A percentile compares a stretch with the other conserved stretches of the same genome.
Evolutionary conservation across 1,140 invertebrate species (phyloP).

Genomic region (Pseudomyrmex pallidus): DNA sequence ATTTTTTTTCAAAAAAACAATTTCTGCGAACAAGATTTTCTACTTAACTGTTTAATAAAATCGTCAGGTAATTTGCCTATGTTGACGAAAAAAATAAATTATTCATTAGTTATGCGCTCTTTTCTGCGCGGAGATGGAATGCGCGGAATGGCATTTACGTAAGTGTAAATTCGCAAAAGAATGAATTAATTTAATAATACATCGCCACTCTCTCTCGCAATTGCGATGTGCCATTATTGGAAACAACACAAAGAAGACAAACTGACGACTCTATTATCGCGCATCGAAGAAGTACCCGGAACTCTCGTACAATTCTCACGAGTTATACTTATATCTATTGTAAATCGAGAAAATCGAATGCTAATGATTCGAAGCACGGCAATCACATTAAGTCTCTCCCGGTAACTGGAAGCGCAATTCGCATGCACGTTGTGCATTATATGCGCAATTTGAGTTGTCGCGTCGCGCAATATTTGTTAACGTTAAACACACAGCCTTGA

Average conservation of each 20-base stretch:
- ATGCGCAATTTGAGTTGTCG: not conserved
- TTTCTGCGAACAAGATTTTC: not conserved
- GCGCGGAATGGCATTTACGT: conserved; percentile 34
- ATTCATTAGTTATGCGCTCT: conserved; percentile 34
- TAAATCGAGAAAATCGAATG: not conserved
- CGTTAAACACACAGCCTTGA: too few species aligned
- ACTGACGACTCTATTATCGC: conserved; percentile 31
- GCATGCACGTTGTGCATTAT: not conserved
- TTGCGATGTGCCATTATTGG: conserved; percentile 27
- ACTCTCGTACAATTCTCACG: conserved; percentile 3
- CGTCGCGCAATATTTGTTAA: not conserved
- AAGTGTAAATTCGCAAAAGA: conserved; percentile 35
- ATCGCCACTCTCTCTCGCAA: not conserved
- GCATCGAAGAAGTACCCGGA: conserved; percentile 39
- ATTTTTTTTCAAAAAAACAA: too few species aligned
- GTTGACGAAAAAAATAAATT: conserved; percentile 28
- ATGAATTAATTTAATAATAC: conserved; percentile 20
- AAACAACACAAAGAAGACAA: conserved; percentile 25
- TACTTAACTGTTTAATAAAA: conserved; percentile 6
- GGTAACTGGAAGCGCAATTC: not conserved
- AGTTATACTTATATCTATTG: not conserved
- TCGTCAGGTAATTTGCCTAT: not conserved
- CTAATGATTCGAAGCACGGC: conserved; percentile 28
- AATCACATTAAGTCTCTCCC: not conserved
- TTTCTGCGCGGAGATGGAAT: not conserved